Evolutionary conservation across 2,113 vertebrate genomes (phyloP), one percentile per base, ranked within the genome.

Genomic region (Plecturocebus donacophilus): DNA sequence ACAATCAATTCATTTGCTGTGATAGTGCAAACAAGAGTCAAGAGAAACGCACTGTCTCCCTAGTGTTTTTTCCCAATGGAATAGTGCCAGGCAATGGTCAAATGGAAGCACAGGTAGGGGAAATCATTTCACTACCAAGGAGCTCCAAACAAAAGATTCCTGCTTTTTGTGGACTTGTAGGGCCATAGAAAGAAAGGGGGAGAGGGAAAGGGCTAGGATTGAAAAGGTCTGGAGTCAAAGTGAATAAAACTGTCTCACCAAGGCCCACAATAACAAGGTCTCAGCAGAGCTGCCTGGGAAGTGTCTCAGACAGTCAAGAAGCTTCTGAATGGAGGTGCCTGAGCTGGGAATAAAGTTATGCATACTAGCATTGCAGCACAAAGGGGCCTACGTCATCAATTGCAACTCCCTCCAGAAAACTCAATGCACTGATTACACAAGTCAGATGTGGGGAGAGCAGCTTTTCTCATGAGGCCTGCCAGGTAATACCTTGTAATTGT

Each of bases 41-140:
- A 95, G 89, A 68, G 38, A 71, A 96, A 77, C 81, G 19, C n/a
- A 70, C 21, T 85, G 71, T n/a, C 81, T 95, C 71, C 68, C 52
- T 7, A 32, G n/a, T 11, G 16, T 83, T 87, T 40, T 89, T 38
- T 27, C 68, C 32, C 13, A 12, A 2, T 75, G 25, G 64, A 91
- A 91, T 20, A 73, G 38, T 49, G 61, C 14, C 16, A 58, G 83
- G 45, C 71, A 80, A 71, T 13, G 38, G 27, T 71, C 79, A 56
- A 77, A 56, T 14, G 21, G 49, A 93, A 93, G 71, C 64, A 82
- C 47, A 49, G 73, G 54, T 81, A 42, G 35, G 61, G 32, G 30
- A 49, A 70, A 35, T 45, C 8, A 52, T 70, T 17, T 64, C 13
- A 76, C n/a, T 56, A 64, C 47, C 58, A 30, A 73, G 80, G n/a